Percentiles rank a stretch among this genome's conserved stretches.
Conservation (phyloP, 2,113 vertebrate genomes). For the Scortum barcoo region DNA sequence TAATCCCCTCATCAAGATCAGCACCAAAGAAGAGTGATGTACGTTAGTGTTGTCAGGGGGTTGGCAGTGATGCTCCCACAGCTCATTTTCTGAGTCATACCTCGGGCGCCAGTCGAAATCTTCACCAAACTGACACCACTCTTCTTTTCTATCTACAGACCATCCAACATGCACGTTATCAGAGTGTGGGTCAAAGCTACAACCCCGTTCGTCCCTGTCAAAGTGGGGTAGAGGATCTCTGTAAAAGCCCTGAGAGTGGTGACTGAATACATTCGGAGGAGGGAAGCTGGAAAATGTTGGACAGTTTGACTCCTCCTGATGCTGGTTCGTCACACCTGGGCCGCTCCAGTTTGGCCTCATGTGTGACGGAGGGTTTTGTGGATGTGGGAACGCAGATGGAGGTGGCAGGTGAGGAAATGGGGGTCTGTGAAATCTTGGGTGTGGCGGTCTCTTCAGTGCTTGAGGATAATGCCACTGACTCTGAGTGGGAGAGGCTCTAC, state of each 20-base stretch:
- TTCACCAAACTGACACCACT: slow-evolving; percentile 14
- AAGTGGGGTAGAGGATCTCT: slow-evolving; percentile 7
- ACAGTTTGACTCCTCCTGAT: slow-evolving; percentile 3
- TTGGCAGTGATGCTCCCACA: slow-evolving; percentile 25
- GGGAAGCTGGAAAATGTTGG: background rate
- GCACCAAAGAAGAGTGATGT: slow-evolving; percentile 35
- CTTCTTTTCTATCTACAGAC: slow-evolving; percentile 15
- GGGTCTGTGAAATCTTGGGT: slow-evolving; percentile 43
- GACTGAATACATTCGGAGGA: slow-evolving; percentile 15
- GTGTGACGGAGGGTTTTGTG: slow-evolving; percentile 17
- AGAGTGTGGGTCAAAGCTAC: background rate
- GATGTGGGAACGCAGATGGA: slow-evolving; percentile 39
- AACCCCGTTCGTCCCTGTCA: background rate
- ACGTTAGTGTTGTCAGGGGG: background rate
- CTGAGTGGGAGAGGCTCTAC: background rate
- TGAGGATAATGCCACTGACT: slow-evolving; percentile 48
- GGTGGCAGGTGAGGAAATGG: slow-evolving; percentile 36
- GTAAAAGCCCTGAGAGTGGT: slow-evolving; percentile 28
- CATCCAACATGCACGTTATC: slow-evolving; percentile 11
- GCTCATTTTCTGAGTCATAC: slow-evolving; percentile 27
- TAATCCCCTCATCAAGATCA: slow-evolving; percentile 85
- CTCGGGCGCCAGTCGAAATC: slow-evolving; percentile 25
- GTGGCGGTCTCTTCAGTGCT: slow-evolving; percentile 15
- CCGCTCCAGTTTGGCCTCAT: background rate
- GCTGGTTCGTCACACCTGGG: background rate